Percentiles rank a stretch among this genome's conserved stretches.
phyloP scores from a whole-genome alignment of 1,140 invertebrate genomes.

The Archegozetes longisetosus region DNA sequence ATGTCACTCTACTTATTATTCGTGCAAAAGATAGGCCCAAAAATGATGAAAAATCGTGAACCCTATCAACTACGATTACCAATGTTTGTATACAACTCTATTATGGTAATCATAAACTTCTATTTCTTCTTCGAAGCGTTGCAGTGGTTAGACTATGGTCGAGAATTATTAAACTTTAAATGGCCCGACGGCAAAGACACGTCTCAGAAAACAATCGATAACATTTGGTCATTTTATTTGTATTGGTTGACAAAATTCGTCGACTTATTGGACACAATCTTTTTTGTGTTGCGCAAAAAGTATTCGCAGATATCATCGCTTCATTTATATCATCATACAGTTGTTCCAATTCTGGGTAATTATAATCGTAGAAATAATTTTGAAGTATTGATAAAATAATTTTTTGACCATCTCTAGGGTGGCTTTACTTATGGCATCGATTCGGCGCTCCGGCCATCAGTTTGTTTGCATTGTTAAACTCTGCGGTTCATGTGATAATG shows the following conservation, averaged over 20 bases:
- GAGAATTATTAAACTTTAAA: constrained; percentile 5
- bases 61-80: constrained; percentile 57
- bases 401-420: too few species aligned
- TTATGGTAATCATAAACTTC: constrained; percentile 36
- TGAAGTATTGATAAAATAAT: too few species aligned
- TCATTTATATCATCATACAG: constrained; percentile 68
- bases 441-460: constrained; percentile 35
- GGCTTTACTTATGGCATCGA: constrained; percentile 22
- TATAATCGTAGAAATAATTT: too few species aligned
- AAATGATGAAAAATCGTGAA: constrained; percentile 59
- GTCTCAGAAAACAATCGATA: neutral
- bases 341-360: constrained; percentile 31
- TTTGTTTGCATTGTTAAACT: constrained; percentile 55
- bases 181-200: neutral
- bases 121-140: constrained; percentile 12
- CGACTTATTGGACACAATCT: constrained; percentile 39
- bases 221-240: constrained; percentile 25
- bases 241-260: constrained; percentile 34
- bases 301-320: constrained; percentile 68
- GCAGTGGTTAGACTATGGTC: constrained; percentile 3
- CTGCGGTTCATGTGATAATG: constrained; percentile 53
- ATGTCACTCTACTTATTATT: constrained; percentile 18
- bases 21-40: constrained; percentile 42
- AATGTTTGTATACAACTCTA: constrained; percentile 58
- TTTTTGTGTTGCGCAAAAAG: constrained; percentile 76